Percentiles rank a stretch among this genome's conserved stretches.
Evolutionary conservation across 2,888 invertebrate species (phyloP).

Genomic region (Synergus umbraculus): DNA sequence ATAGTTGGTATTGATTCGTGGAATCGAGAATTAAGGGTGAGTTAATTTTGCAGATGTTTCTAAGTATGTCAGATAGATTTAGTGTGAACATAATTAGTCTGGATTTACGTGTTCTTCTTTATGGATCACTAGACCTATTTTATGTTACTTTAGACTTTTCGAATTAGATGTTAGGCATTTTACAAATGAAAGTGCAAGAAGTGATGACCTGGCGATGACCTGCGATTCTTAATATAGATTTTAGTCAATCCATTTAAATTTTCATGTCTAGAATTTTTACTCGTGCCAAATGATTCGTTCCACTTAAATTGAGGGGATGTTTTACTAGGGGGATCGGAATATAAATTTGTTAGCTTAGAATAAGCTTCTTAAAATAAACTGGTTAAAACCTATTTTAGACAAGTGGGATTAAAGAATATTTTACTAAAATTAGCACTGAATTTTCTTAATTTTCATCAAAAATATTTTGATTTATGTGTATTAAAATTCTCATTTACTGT

Average conservation of each 20-base stretch:
- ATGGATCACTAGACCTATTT: constrained; percentile 18
- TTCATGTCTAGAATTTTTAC: neutral
- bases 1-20: neutral
- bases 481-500: no score
- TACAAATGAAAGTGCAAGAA: constrained; percentile 1
- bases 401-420: neutral
- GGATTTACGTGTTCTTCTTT: constrained; percentile 18
- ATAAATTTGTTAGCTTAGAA: neutral
- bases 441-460: no score
- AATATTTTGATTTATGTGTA: no score
- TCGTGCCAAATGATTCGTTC: constrained; percentile 31
- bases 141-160: constrained; percentile 15
- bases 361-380: neutral
- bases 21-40: constrained; percentile 11
- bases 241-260: constrained; percentile 15
- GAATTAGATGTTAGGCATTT: neutral
- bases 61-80: constrained; percentile 8
- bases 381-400: neutral
- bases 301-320: constrained; percentile 8
- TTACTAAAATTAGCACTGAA: neutral
- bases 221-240: constrained; percentile 24
- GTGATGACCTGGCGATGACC: constrained; percentile 26
- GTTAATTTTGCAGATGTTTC: constrained; percentile 9
- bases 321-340: neutral
- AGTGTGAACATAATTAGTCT: constrained; percentile 26